Percentiles rank a stretch among this genome's conserved stretches.
phyloP scores from a whole-genome alignment of 1,140 invertebrate species.

The Lutraria rhynchaena region DNA sequence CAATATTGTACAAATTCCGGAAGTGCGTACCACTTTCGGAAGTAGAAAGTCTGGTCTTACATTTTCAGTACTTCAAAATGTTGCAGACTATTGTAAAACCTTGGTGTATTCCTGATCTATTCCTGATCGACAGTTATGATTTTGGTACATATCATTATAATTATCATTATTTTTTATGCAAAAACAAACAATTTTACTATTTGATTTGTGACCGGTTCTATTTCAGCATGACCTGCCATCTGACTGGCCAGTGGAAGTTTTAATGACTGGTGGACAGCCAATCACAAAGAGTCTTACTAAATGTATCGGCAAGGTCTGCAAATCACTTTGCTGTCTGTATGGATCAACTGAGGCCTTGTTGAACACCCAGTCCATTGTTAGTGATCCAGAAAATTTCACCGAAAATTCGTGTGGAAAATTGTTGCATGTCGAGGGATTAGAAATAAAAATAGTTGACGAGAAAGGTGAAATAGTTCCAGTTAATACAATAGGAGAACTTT shows the following conservation, averaged over 20 bases:
- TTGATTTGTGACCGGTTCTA: neutral
- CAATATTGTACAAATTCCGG: too few species aligned
- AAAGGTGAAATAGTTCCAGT: conserved; percentile 1
- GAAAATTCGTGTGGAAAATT: conserved; percentile 11
- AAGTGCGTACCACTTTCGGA: too few species aligned
- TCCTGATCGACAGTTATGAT: too few species aligned
- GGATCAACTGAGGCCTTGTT: conserved; percentile 2
- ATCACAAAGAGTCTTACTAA: neutral
- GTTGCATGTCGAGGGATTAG: neutral
- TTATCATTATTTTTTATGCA: too few species aligned
- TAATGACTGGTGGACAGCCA: conserved; percentile 35
- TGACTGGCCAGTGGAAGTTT: conserved; percentile 24
- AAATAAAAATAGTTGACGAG: conserved; percentile 55
- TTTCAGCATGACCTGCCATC: conserved; percentile 15
- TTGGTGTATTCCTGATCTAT: too few species aligned
- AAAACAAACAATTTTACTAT: too few species aligned
- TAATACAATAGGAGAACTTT: conserved; percentile 39
- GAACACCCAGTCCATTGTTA: neutral
- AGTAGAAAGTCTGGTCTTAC: too few species aligned
- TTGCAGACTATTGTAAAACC: too few species aligned
- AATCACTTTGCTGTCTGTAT: neutral
- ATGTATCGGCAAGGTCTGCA: conserved; percentile 8
- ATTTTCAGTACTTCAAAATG: too few species aligned
- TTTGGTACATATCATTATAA: too few species aligned
- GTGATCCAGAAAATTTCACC: neutral